These are phyloP conservation scores for Lacanobia oleracea DNA, from an alignment of 2,888 invertebrate genomes.

Conservation along the genomic window DNA sequence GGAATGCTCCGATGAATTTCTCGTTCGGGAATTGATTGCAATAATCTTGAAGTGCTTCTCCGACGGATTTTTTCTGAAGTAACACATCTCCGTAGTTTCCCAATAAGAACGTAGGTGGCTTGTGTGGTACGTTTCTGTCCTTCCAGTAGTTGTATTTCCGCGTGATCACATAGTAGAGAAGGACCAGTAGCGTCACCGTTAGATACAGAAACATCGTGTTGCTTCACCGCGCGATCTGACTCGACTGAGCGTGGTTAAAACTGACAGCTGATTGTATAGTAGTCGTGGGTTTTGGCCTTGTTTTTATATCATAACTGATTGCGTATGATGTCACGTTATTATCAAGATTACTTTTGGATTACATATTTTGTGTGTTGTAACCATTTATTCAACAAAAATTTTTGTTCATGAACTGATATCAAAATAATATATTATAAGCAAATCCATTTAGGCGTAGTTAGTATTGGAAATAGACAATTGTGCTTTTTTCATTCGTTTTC, in stretches of 20 bases:
- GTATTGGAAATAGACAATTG: too few species aligned
- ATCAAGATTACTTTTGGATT: background rate
- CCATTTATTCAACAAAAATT: background rate
- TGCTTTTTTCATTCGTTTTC: too few species aligned
- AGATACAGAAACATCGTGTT: constrained; percentile 52
- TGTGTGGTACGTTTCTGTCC: constrained; percentile 64
- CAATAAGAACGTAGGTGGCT: constrained; percentile 66
- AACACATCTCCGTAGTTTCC: constrained; percentile 71
- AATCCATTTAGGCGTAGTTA: too few species aligned
- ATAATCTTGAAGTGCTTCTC: constrained; percentile 60
- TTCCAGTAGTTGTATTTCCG: constrained; percentile 70
- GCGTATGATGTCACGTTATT: background rate
- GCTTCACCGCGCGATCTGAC: background rate
- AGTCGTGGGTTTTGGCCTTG: background rate
- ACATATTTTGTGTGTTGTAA: too few species aligned
- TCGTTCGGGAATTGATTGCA: constrained; percentile 71
- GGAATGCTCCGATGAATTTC: constrained; percentile 72
- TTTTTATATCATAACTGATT: constrained; percentile 22
- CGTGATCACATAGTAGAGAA: constrained; percentile 53
- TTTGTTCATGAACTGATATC: too few species aligned
- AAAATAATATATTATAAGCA: too few species aligned
- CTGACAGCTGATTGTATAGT: background rate
- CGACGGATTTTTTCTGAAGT: constrained; percentile 57
- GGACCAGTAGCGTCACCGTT: constrained; percentile 21
- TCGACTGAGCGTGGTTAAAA: constrained; percentile 13